These are phyloP conservation scores for Ceyx erithaca DNA, from an alignment of 2,797 vertebrate species.

Conservation along the genomic window DNA sequence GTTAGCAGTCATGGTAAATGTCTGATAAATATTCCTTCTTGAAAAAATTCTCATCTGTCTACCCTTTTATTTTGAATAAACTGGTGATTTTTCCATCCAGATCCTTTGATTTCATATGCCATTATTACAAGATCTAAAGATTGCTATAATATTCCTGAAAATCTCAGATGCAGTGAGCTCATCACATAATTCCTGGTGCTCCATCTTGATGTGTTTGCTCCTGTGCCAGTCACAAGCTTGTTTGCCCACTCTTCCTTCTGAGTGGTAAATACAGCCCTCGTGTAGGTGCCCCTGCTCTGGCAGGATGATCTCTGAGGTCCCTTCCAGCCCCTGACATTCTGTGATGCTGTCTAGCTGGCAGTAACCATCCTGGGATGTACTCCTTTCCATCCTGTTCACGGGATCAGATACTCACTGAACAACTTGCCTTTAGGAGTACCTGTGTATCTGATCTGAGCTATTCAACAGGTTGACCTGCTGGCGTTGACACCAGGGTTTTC, in stretches of 20 bases:
- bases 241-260: not conserved
- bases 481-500: not conserved
- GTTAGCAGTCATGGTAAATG: not conserved
- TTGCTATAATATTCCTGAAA: not conserved
- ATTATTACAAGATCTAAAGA: not conserved
- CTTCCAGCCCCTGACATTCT: too few species aligned
- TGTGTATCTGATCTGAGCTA: accelerated
- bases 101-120: not conserved
- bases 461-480: not conserved
- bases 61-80: slow-evolving; percentile 11
- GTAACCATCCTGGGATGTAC: accelerated
- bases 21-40: not conserved
- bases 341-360: not conserved
- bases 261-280: not conserved
- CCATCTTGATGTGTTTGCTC: not conserved
- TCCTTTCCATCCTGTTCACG: not conserved
- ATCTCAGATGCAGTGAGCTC: accelerated
- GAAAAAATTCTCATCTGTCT: not conserved
- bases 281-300: too few species aligned
- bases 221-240: not conserved
- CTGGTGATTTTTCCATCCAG: not conserved
- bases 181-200: not conserved
- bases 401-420: not conserved
- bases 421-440: not conserved
- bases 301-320: too few species aligned